Base-by-base conservation (phyloP, 2,888 invertebrate species). In the Amiota communis region DNA sequence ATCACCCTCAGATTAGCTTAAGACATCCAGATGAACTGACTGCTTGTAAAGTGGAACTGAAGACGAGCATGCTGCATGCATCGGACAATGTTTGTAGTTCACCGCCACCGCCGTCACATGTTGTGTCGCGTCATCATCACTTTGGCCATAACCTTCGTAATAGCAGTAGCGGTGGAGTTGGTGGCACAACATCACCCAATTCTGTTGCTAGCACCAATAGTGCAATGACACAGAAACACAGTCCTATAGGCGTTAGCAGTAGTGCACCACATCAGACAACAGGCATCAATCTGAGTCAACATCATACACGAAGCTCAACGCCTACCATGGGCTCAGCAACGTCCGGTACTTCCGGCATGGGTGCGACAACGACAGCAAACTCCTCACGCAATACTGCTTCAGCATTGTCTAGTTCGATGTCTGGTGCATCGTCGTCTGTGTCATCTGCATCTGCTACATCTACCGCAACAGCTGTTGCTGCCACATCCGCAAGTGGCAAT, bases 271-370 rank as follows among this genome's bases (percentile, higher is more conserved):
- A 46, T 46, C 65, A 65, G 48, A 47, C 47, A n/a, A n/a, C 71
- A n/a, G 87, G 87, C 75, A 87, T 79, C 79, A 87, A 85, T 80
- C 83, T 83, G 67, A 83, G 85, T 77, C 83, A 83, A 51, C 83
- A 83, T 15, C 84, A 83, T 12, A 83, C 83, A 47, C 78, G 83
- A 8, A 71, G 83, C 3, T 81, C 85, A 0, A 85, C 85, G n/a
- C 85, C 83, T 0, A 82, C 85, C n/a, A 20, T 20, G 2, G 11
- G 47, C 46, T 17, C 12, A 11, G 84, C 84, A 13, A 83, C 85
- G 8, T 77, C 82, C 12, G 83, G 77, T 11, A 59, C 83, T n/a
- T 65, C 65, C 12, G 75, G 76, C 23, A n/a, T 53, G 17, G 47
- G 48, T 49, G 65, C 65, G 48, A 15, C 48, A 23, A 12, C 13